Evolutionary conservation across 2,113 vertebrate genomes (phyloP).

Genomic region (Anoplopoma fimbria): DNA sequence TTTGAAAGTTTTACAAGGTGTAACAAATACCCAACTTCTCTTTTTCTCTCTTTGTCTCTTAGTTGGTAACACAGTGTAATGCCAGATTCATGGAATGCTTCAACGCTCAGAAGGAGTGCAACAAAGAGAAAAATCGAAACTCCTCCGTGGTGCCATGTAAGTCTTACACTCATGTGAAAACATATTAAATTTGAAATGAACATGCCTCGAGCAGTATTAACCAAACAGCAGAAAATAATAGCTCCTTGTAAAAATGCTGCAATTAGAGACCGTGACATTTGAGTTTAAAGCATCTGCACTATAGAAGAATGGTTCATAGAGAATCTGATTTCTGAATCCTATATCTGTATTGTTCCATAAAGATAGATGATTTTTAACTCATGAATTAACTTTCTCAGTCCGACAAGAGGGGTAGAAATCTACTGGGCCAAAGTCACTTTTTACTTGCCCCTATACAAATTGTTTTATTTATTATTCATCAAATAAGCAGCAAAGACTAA

Average conservation of each 20-base stretch:
- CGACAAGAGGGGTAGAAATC: too few species aligned
- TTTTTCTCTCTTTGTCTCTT: slow-evolving; percentile 63
- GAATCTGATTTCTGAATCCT: not conserved
- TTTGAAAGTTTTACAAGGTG: too few species aligned
- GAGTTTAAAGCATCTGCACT: not conserved
- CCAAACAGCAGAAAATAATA: not conserved
- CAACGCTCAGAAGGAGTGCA: slow-evolving; percentile 95
- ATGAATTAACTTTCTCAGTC: too few species aligned
- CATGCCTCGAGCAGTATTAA: not conserved
- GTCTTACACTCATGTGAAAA: slow-evolving; percentile 52
- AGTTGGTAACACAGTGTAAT: slow-evolving; percentile 95
- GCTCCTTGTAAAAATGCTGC: not conserved
- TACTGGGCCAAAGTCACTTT: too few species aligned
- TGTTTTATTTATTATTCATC: not conserved
- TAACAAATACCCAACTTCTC: not conserved
- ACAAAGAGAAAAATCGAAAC: slow-evolving; percentile 97
- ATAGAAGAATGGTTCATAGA: not conserved
- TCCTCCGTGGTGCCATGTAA: slow-evolving; percentile 96
- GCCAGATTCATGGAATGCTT: slow-evolving; percentile 92
- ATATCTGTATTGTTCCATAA: not conserved
- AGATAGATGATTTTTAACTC: not conserved
- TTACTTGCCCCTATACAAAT: too few species aligned
- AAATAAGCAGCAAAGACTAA: not conserved
- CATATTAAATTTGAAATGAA: not conserved
- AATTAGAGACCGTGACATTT: not conserved